phyloP scores from a whole-genome alignment of 2,797 vertebrate species.

The Halcyon smyrnensis region DNA sequence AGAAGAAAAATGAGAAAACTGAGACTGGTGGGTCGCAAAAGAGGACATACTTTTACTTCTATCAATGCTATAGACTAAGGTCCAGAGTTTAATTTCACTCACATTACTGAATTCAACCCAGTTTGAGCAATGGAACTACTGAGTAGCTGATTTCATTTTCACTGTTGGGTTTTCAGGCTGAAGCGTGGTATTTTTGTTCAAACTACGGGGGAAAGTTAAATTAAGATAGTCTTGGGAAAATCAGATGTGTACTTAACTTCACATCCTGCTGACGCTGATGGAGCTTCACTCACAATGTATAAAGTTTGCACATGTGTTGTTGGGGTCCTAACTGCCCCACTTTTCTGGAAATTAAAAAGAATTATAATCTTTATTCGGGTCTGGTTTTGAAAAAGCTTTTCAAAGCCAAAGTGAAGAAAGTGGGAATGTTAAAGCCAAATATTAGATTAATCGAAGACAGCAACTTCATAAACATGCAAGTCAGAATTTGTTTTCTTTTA shows the following conservation, averaged over 20 bases:
- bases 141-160: background rate
- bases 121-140: background rate
- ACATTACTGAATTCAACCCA: background rate
- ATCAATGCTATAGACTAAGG: rapidly evolving
- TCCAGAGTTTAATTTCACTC: background rate
- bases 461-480: background rate
- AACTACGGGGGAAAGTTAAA: background rate
- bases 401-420: background rate
- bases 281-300: background rate
- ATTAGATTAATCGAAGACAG: background rate
- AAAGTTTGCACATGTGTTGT: background rate
- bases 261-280: background rate
- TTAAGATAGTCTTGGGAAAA: background rate
- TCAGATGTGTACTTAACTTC: background rate
- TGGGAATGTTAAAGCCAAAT: background rate
- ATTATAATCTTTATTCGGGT: background rate
- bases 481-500: background rate
- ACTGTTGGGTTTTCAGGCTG: background rate
- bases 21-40: background rate
- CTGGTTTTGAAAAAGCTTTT: background rate
- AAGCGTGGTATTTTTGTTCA: background rate
- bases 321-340: background rate
- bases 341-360: background rate
- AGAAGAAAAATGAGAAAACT: background rate
- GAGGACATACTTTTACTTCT: background rate